Percentiles rank a stretch among this genome's conserved stretches.
Conservation (phyloP, 1,140 invertebrate genomes). For the Hycleus phaleratus region DNA sequence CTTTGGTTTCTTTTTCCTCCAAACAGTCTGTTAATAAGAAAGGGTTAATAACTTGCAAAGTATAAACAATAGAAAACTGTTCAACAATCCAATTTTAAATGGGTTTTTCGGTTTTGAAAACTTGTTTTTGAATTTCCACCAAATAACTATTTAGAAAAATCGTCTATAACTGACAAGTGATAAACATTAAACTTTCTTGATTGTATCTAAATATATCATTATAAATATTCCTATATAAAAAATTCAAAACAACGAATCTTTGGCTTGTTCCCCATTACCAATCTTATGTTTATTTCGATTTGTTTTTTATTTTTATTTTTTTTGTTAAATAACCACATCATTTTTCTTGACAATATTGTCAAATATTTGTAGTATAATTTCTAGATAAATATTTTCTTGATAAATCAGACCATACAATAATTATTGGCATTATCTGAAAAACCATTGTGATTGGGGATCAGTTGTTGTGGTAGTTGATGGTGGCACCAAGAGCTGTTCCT, state of each 20-base stretch:
- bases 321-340: constrained; percentile 19
- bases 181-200: constrained; percentile 24
- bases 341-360: constrained; percentile 15
- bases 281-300: constrained; percentile 26
- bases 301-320: constrained; percentile 23
- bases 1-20: too few relatives aligned
- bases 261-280: constrained; percentile 52
- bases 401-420: constrained; percentile 26
- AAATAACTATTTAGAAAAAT: constrained; percentile 5
- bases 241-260: constrained; percentile 56
- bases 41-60: constrained; percentile 13
- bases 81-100: constrained; percentile 15
- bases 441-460: constrained; percentile 31
- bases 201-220: constrained; percentile 30
- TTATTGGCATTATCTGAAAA: constrained; percentile 32
- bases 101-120: too few relatives aligned
- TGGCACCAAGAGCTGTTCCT: constrained; percentile 27
- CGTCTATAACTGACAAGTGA: constrained; percentile 19
- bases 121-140: too few relatives aligned
- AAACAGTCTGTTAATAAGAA: background rate
- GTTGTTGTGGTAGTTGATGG: constrained; percentile 6
- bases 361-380: constrained; percentile 28
- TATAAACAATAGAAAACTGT: constrained; percentile 8
- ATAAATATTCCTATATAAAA: constrained; percentile 39
- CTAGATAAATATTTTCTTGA: constrained; percentile 14